phyloP scores from a whole-genome alignment of 1,140 invertebrate species.

The Chionoecetes opilio region DNA sequence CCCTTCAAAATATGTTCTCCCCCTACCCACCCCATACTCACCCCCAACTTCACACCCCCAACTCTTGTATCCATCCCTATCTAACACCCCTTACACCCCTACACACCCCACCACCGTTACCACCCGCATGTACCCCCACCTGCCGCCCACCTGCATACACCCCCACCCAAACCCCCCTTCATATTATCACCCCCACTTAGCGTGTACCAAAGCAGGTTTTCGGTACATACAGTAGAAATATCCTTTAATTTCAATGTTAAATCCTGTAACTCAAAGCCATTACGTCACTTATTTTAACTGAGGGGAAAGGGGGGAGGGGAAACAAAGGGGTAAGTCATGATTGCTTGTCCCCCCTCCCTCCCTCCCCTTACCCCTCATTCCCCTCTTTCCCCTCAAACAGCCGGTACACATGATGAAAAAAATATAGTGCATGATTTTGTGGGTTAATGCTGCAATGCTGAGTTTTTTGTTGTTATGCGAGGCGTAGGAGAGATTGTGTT shows the following conservation, averaged over 20 bases:
- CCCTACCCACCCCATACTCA: too few relatives aligned
- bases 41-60: background rate
- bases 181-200: too few relatives aligned
- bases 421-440: background rate
- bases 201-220: background rate
- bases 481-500: background rate
- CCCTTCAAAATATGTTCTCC: too few relatives aligned
- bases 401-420: background rate
- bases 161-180: background rate
- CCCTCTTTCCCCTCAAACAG: too few relatives aligned
- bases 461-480: background rate
- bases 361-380: too few relatives aligned
- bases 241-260: conserved; percentile 34
- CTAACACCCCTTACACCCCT: background rate
- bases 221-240: background rate
- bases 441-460: background rate
- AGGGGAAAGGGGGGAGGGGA: background rate
- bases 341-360: too few relatives aligned
- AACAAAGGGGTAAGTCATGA: too few relatives aligned
- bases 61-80: background rate
- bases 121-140: background rate
- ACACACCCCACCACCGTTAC: background rate
- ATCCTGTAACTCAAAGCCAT: background rate
- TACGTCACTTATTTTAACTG: background rate
- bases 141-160: background rate